These are phyloP conservation scores for Cryptoprocta ferox DNA, from an alignment of 2,797 vertebrate genomes.

Conservation along the genomic window DNA sequence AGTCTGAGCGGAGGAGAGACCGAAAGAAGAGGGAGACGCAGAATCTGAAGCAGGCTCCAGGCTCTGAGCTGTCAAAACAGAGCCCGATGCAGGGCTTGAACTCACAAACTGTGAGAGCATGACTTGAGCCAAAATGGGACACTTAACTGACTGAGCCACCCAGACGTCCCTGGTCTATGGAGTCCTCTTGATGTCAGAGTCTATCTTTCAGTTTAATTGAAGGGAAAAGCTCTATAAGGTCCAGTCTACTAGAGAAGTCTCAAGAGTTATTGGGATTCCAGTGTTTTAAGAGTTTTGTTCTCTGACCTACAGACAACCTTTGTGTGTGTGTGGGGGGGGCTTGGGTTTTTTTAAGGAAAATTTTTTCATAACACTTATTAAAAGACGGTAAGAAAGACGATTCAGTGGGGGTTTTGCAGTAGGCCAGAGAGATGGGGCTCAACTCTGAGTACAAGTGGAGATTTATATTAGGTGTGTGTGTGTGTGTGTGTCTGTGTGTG, in stretches of 20 bases:
- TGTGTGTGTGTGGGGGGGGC: neutral
- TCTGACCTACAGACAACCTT: neutral
- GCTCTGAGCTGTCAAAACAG: too few species aligned
- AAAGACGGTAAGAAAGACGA: neutral
- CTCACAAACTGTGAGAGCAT: too few species aligned
- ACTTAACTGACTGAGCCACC: too few species aligned
- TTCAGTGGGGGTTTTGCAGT: neutral
- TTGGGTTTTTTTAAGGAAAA: neutral
- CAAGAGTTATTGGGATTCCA: neutral
- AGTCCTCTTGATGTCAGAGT: neutral
- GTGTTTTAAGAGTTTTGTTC: neutral
- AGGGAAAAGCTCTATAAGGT: neutral
- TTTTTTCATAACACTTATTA: neutral
- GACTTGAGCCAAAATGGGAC: too few species aligned
- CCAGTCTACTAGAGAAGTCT: neutral
- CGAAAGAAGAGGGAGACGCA: too few species aligned
- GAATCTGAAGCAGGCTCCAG: too few species aligned
- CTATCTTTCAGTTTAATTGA: neutral
- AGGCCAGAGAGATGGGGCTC: neutral
- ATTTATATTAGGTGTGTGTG: neutral
- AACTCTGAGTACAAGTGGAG: neutral
- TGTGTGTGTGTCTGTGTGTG: too few species aligned
- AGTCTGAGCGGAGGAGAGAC: too few species aligned
- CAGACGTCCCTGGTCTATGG: too few species aligned
- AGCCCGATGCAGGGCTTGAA: too few species aligned